These are phyloP conservation scores for Meles meles DNA, from an alignment of 2,113 vertebrate genomes.

Conservation along the genomic window DNA sequence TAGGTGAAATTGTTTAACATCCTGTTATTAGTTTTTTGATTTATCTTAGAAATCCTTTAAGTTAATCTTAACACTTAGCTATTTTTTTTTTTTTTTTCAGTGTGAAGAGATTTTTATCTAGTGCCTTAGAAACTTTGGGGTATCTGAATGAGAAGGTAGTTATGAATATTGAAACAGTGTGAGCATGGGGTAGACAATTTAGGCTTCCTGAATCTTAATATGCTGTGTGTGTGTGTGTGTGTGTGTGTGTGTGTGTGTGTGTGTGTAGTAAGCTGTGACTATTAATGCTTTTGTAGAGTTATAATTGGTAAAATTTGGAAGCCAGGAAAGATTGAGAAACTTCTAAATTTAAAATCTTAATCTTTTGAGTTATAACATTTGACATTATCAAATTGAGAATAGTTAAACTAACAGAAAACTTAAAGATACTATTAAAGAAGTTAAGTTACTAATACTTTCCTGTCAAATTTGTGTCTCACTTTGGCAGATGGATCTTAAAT, in stretches of 20 bases:
- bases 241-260: neutral
- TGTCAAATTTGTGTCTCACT: neutral
- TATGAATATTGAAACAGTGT: neutral
- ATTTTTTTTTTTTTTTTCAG: slow-evolving; percentile 38
- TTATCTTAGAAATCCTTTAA: slow-evolving; percentile 34
- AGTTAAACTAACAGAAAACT: neutral
- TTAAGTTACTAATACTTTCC: neutral
- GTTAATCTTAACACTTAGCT: slow-evolving; percentile 27
- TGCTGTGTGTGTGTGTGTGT: no score
- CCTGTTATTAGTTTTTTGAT: slow-evolving; percentile 51
- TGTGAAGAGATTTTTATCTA: slow-evolving; percentile 41
- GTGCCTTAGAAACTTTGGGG: neutral
- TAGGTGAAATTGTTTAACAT: slow-evolving; percentile 51
- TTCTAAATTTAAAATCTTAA: neutral
- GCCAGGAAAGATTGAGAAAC: neutral
- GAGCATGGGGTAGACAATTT: neutral
- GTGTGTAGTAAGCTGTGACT: neutral
- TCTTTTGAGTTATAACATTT: neutral
- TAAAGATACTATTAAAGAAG: neutral
- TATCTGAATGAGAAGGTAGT: neutral
- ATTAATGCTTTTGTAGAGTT: neutral
- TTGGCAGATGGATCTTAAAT: neutral
- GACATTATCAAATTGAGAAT: neutral
- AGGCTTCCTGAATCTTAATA: neutral
- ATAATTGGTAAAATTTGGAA: neutral